These are phyloP conservation scores for Drosophila atripex DNA, from an alignment of 2,888 invertebrate species.

Conservation along the genomic window DNA sequence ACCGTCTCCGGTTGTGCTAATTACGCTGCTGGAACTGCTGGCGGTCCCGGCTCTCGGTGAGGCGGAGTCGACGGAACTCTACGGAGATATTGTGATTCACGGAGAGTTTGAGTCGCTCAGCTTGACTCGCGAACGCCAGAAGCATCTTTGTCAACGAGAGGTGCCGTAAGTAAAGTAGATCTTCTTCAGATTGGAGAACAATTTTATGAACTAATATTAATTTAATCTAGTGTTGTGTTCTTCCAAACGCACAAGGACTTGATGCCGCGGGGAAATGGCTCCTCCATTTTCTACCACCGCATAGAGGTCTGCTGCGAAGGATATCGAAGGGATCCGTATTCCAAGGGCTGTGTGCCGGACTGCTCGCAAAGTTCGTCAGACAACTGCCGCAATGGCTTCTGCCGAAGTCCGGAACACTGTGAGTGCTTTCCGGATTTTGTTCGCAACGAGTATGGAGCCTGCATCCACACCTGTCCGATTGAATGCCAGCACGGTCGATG, in stretches of 20 bases:
- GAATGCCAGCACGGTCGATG: conserved; percentile 89
- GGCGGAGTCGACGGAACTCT: conserved; percentile 42
- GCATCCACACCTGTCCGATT: conserved; percentile 88
- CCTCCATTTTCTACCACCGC: conserved; percentile 84
- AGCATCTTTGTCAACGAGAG: conserved; percentile 72
- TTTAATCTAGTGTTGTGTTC: conserved; percentile 68
- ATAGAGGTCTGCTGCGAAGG: conserved; percentile 89
- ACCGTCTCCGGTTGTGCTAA: conserved; percentile 13
- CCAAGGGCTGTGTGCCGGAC: conserved; percentile 82
- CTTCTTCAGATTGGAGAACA: too few relatives aligned
- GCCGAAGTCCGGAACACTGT: conserved; percentile 82
- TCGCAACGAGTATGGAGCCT: conserved; percentile 83
- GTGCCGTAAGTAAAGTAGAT: conserved; percentile 78
- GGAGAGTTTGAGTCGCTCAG: conserved; percentile 61
- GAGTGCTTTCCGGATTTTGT: conserved; percentile 80
- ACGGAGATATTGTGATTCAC: conserved; percentile 51
- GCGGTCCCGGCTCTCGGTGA: background rate
- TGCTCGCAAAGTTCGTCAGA: conserved; percentile 81
- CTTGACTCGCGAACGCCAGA: conserved; percentile 46
- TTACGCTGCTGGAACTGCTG: conserved; percentile 17
- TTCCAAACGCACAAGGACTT: conserved; percentile 73
- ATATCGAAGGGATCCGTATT: conserved; percentile 86
- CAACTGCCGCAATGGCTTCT: conserved; percentile 85
- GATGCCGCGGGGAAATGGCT: conserved; percentile 83
- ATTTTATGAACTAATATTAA: too few relatives aligned